These are phyloP conservation scores for Rhyacichthys aspro DNA, from an alignment of 2,797 vertebrate genomes.

Conservation along the genomic window DNA sequence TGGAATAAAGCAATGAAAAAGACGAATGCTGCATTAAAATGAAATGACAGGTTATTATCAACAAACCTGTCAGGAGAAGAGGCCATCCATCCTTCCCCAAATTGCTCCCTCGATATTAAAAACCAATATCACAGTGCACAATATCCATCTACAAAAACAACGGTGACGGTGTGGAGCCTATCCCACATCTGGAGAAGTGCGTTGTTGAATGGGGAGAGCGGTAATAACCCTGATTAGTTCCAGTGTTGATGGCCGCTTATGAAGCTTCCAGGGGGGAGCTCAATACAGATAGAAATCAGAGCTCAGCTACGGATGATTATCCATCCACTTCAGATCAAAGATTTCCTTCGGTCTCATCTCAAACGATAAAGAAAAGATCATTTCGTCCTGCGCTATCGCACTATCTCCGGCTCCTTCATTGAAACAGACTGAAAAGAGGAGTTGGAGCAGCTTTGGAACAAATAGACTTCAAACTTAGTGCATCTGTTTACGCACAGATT, in stretches of 20 bases:
- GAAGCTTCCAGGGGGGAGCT: constrained; percentile 70
- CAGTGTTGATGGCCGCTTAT: constrained; percentile 60
- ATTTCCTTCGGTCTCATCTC: constrained; percentile 62
- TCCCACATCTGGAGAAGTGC: constrained; percentile 66
- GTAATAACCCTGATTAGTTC: constrained; percentile 75
- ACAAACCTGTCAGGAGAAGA: constrained; percentile 4
- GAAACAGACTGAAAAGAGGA: constrained; percentile 9
- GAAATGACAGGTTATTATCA: not conserved
- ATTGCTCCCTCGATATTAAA: constrained; percentile 10
- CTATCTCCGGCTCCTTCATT: constrained; percentile 43
- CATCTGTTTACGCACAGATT: constrained; percentile 15
- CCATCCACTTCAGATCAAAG: constrained; percentile 77
- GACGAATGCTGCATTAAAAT: not conserved
- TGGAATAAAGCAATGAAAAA: not conserved
- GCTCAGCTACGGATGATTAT: constrained; percentile 77
- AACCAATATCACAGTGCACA: constrained; percentile 12
- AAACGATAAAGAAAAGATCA: constrained; percentile 60
- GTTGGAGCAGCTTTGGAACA: constrained; percentile 12
- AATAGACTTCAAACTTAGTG: constrained; percentile 3
- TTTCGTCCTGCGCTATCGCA: constrained; percentile 35
- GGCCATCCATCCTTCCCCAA: constrained; percentile 5
- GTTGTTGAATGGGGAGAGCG: constrained; percentile 43
- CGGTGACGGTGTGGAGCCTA: not conserved
- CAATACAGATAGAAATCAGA: constrained; percentile 76
- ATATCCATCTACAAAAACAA: constrained; percentile 10